phyloP scores from a whole-genome alignment of 2,797 vertebrate genomes.

The Bufotes viridis region DNA sequence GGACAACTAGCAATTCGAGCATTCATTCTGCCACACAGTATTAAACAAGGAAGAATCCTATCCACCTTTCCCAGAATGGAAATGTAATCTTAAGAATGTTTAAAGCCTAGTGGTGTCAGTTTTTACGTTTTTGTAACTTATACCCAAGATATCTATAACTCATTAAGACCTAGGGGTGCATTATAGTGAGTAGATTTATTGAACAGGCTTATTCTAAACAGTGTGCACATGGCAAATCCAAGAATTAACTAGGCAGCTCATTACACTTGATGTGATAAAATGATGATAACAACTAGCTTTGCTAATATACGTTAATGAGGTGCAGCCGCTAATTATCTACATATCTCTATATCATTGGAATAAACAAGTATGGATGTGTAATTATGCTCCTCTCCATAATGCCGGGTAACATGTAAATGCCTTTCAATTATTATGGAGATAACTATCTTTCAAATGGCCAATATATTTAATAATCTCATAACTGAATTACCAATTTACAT shows the following conservation, averaged over 20 bases:
- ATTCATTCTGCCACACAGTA: not conserved
- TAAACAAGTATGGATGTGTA: not conserved
- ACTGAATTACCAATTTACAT: not conserved
- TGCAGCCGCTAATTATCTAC: not conserved
- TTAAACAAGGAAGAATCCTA: not conserved
- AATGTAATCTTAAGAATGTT: not conserved
- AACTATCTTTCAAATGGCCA: not conserved
- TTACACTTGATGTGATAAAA: not conserved
- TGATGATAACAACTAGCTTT: not conserved
- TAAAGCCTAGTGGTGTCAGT: too few relatives aligned
- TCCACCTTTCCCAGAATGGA: not conserved
- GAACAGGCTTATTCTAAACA: not conserved
- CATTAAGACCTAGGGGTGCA: too few relatives aligned
- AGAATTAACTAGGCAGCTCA: not conserved
- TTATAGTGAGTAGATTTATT: too few relatives aligned
- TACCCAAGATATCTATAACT: too few relatives aligned
- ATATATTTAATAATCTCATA: not conserved
- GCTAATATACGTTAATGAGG: not conserved
- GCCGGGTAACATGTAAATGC: not conserved
- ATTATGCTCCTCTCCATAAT: not conserved
- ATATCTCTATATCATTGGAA: not conserved
- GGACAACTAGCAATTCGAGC: conserved; percentile 20
- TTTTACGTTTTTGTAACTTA: too few relatives aligned
- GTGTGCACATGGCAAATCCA: not conserved
- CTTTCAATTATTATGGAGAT: not conserved